phyloP scores from a whole-genome alignment of 2,888 invertebrate species.

The Vesta saturnalis region DNA sequence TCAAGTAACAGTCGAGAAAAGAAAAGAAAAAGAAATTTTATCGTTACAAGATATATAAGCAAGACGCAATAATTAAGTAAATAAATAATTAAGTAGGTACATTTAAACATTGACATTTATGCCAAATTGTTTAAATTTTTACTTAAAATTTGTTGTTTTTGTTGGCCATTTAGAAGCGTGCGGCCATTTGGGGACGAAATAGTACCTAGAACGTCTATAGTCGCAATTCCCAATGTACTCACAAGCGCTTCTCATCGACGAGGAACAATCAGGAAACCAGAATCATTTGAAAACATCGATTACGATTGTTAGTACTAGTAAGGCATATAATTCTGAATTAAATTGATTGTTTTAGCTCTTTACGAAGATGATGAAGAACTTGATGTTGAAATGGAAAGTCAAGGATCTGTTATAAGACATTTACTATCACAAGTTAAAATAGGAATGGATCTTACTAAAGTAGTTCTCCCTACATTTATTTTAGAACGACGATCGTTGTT shows the following conservation, averaged over 20 bases:
- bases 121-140: too few species aligned
- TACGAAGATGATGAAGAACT: constrained; percentile 93
- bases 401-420: constrained; percentile 97
- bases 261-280: not conserved
- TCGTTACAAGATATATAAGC: too few species aligned
- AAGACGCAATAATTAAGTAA: too few species aligned
- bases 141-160: too few species aligned
- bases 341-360: constrained; percentile 69
- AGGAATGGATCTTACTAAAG: constrained; percentile 99
- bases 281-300: constrained; percentile 15
- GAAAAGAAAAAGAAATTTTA: too few species aligned
- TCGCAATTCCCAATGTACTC: not conserved
- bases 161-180: too few species aligned
- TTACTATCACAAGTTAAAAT: constrained; percentile 97
- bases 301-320: constrained; percentile 33
- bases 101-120: too few species aligned
- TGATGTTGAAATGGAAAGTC: constrained; percentile 93
- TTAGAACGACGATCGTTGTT: constrained; percentile 95
- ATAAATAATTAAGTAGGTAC: too few species aligned
- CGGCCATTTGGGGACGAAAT: not conserved
- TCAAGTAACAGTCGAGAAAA: too few species aligned
- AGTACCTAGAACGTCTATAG: not conserved
- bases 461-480: constrained; percentile 98
- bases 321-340: not conserved
- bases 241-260: not conserved